Conservation (phyloP, 2,797 vertebrate genomes). For the Serranus cabrilla region DNA sequence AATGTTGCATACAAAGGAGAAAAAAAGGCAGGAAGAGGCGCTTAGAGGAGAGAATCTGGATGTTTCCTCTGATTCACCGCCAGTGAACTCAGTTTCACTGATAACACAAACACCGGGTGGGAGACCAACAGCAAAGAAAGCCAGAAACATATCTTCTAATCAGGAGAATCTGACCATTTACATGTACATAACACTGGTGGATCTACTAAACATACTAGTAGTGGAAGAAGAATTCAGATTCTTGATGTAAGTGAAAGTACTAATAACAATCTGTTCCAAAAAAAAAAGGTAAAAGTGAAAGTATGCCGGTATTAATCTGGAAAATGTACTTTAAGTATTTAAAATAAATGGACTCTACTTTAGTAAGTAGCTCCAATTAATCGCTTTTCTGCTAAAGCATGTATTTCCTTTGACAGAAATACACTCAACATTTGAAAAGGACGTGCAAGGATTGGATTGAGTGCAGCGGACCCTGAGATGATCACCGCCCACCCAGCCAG, state of each 20-base stretch:
- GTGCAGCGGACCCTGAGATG: too few relatives aligned
- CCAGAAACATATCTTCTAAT: not conserved
- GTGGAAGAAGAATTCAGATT: not conserved
- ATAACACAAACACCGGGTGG: slow-evolving; percentile 9
- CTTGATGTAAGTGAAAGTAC: not conserved
- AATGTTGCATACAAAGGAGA: not conserved
- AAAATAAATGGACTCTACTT: too few relatives aligned
- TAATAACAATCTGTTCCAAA: not conserved
- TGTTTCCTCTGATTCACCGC: slow-evolving; percentile 46
- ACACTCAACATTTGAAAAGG: too few relatives aligned
- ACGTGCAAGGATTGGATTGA: too few relatives aligned
- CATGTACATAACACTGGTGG: not conserved
- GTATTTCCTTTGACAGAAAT: too few relatives aligned
- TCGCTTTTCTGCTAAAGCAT: too few relatives aligned
- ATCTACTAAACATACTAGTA: not conserved
- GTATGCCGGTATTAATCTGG: too few relatives aligned
- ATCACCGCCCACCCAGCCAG: too few relatives aligned
- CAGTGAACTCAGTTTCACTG: slow-evolving; percentile 28
- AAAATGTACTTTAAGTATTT: too few relatives aligned
- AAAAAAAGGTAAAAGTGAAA: not conserved
- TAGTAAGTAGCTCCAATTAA: too few relatives aligned
- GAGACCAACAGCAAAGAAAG: not conserved
- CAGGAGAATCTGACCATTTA: not conserved
- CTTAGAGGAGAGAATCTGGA: not conserved
- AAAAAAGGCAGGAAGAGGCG: slow-evolving; percentile 46